Base-by-base conservation (phyloP, 2,797 vertebrate species). In the Paedocypris micromegethes region DNA sequence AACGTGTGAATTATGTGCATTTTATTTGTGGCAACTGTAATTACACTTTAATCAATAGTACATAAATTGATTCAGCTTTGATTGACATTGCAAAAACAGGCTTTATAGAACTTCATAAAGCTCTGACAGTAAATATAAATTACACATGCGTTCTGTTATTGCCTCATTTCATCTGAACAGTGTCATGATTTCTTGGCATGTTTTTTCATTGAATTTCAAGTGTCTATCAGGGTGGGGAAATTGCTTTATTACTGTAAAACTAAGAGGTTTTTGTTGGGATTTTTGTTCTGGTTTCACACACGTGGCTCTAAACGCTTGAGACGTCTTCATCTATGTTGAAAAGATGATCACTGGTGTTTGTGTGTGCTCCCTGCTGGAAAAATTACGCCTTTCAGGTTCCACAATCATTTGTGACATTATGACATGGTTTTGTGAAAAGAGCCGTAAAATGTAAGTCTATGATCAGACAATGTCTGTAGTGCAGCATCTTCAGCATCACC, bases 361-460 rank as follows among this genome's bases (percentile, higher is more conserved):
- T 9, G 3, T 5, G 4, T 48, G n/a, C 9, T 53, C 6, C 7
- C 38, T 42, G 53, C 39, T 5, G 42, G 9, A 56, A 5, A 56
- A 66, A 23, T 43, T 7, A 57, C 41, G 5, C 9, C 45, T 57
- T 66, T 72, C 56, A 23, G 51, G 38, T 52, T 69, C 45, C 63
- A 23, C 61, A 53, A 60, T 51, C 48, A 9, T 72, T 62, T 62
- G 52, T 70, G 66, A 67, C 66, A 64, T 50, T 9, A 44, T 70
- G 72, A 58, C 42, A 66, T 23, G 23, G 64, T n/a, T 66, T 62
- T 60, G 54, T 40, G 53, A 58, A 45, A 53, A 62, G 9, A 72
- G 4, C 53, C 58, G 8, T 5, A 37, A 52, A n/a, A 39, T 62
- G 61, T 56, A 23, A 23, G 23, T 23, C 23, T 73, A 66, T 55